These are phyloP conservation scores for Cyclophora punctaria DNA, from an alignment of 2,888 invertebrate genomes.

Conservation along the genomic window DNA sequence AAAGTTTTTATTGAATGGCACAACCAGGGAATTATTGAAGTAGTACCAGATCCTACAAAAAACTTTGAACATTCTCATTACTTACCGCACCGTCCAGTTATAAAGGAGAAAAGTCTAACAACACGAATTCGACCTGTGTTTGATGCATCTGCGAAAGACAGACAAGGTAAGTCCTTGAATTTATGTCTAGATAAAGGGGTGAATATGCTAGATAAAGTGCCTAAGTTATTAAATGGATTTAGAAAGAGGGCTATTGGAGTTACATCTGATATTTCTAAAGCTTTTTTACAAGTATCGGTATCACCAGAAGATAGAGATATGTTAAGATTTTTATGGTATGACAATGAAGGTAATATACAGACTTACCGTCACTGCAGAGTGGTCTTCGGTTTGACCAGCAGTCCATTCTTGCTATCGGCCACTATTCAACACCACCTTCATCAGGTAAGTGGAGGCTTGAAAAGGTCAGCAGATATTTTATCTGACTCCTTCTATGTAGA, in stretches of 20 bases:
- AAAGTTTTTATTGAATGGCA: background rate
- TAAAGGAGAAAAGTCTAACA: background rate
- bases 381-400: constrained; percentile 3
- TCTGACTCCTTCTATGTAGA: constrained; percentile 3
- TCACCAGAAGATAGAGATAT: background rate
- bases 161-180: background rate
- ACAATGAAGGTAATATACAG: background rate
- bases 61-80: background rate
- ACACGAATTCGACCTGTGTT: background rate
- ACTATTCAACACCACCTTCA: constrained; percentile 1
- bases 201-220: background rate
- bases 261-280: constrained; percentile 2
- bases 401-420: constrained; percentile 4
- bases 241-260: background rate
- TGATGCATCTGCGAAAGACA: constrained; percentile 1
- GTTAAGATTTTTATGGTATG: constrained; percentile 3
- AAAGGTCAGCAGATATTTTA: background rate
- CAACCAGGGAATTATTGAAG: background rate
- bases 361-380: constrained; percentile 3
- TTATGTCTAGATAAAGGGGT: background rate
- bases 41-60: background rate
- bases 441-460: background rate
- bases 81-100: background rate
- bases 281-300: constrained; percentile 1
- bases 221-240: background rate